Evolutionary conservation across 2,113 vertebrate species (phyloP), one percentile per base, ranked within the genome.

Genomic region (Acrocephalus kingi): DNA sequence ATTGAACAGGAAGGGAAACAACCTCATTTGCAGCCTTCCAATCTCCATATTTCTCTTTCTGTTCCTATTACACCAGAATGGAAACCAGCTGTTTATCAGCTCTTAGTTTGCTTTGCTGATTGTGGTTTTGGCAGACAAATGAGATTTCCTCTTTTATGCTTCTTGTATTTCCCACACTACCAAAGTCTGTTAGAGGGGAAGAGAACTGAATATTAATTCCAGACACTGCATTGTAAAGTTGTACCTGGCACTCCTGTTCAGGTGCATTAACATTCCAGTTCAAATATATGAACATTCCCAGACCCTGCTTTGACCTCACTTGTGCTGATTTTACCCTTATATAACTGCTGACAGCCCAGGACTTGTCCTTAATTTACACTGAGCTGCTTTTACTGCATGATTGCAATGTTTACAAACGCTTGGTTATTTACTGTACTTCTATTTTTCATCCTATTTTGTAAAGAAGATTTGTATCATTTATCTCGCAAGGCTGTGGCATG

Each of bases 281-380:
- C 63, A 93, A 93, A 84, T 59, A 45, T 56, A 96, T 94, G 94
- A 96, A 68, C 90, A 93, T 93, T 96, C 75, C 64, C 85, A 92
- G 49, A 45, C 61, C 76, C n/a, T 66, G 30, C 10, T 81, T 58
- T 95, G 92, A 95, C 88, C 86, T 95, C 88, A 62, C 54, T 89
- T 84, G 35, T 84, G 76, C 79, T 94, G 88, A 93, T 92, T 96
- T 96, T 92, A 84, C 62, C 73, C 54, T 95, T 97, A 79, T 13
- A 33, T 94, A 97, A 94, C 89, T 84, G 64, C 73, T 95, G 76
- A 90, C 88, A 94, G 64, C 83, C 71, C 67, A 72, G 35, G 43
- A 84, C 27, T 69, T 93, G 79, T 93, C 79, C 91, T 93, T 87
- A 91, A 93, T 86, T 94, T 94, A 88, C 87, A 84, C 63, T 63